Base-by-base conservation (phyloP, 1,140 invertebrate species). In the Megathymus violae region DNA sequence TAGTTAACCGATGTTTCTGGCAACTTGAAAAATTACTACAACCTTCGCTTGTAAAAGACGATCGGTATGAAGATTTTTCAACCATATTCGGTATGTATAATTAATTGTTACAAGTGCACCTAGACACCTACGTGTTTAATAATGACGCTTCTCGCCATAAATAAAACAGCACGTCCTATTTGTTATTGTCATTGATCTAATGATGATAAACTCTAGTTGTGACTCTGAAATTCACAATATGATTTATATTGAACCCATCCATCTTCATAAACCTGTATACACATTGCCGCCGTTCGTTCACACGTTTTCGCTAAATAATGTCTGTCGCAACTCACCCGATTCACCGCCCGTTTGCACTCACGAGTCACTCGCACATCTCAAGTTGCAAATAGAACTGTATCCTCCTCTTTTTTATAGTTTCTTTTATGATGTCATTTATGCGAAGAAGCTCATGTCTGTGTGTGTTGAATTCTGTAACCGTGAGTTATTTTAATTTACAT, bases 291-390 rank as follows among this genome's bases (percentile, higher is more conserved):
- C 38, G 59, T 65, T 69, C 66, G 5, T 50, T 67, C 50, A 73
- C 65, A 59, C 60, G 56, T 50, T 44, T 67, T 52, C 31, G 61
- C 50, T 58, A 65, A 75, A 64, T 43, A 44, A 47, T 62, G 54
- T 50, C 46, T 54, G 52, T 62, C 38, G 50, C 51, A 48, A 27
- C 50, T 63, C 56, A 4, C 9, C 27, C n/a, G n/a, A n/a, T n/a
- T n/a, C n/a, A n/a, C n/a, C n/a, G n/a, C n/a, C n/a, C n/a, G n/a
- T n/a, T n/a, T n/a, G n/a, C n/a, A n/a, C n/a, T n/a, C n/a, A n/a
- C n/a, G n/a, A n/a, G n/a, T n/a, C n/a, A n/a, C n/a, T 38, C 17
- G 14, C 13, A 31, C 43, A 27, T 25, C 10, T 27, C 25, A 9
- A 44, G 40, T 31, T 43, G 46, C 10, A 67, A 66, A 62, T 52